phyloP scores from a whole-genome alignment of 2,113 vertebrate species.

The Perognathus longimembris region DNA sequence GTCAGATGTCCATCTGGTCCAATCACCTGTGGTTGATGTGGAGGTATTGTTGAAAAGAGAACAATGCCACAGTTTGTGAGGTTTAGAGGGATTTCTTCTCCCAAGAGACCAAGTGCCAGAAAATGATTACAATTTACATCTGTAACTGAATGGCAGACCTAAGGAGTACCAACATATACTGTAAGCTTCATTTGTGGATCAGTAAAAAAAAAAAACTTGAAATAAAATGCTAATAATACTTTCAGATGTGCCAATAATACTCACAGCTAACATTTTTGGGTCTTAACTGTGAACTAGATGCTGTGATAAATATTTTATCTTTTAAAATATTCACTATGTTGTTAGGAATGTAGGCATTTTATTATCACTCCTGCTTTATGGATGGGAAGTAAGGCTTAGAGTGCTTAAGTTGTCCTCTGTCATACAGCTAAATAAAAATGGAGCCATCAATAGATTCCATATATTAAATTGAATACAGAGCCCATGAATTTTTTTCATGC shows the following conservation, averaged over 20 bases:
- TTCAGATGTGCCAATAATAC: constrained; percentile 12
- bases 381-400: neutral
- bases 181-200: constrained; percentile 18
- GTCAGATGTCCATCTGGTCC: neutral
- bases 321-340: neutral
- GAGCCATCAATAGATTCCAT: neutral
- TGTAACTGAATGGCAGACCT: neutral
- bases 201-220: neutral
- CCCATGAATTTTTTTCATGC: neutral
- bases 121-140: neutral
- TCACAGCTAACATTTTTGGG: neutral
- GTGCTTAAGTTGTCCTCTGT: neutral
- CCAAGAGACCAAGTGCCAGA: neutral
- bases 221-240: constrained; percentile 20
- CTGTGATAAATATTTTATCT: constrained; percentile 5
- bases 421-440: neutral
- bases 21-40: neutral
- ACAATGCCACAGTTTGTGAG: neutral
- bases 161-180: neutral
- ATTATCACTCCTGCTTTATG: constrained; percentile 24
- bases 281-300: neutral
- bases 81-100: neutral
- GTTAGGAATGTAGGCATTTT: neutral
- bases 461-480: constrained; percentile 21
- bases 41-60: constrained; percentile 15